Percentiles rank a stretch among this genome's conserved stretches.
Conservation (phyloP, 2,888 invertebrate genomes). For the Polietes domitor region DNA sequence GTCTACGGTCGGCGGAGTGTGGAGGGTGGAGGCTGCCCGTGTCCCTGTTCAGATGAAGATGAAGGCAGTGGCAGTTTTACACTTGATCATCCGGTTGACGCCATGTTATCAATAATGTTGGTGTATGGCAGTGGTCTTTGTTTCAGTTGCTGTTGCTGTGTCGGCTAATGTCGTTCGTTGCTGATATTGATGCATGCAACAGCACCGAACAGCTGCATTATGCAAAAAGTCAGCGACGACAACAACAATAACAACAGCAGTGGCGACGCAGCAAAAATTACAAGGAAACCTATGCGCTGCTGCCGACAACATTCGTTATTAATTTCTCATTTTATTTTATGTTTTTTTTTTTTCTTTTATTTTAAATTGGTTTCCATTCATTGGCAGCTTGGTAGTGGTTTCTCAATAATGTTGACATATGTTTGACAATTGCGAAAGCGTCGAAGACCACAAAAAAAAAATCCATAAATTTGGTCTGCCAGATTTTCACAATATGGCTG, state of each 20-base stretch:
- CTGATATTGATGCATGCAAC: constrained; percentile 56
- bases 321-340: constrained; percentile 16
- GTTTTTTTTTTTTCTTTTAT: too few relatives aligned
- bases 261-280: constrained; percentile 33
- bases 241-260: background rate
- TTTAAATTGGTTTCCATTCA: constrained; percentile 23
- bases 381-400: constrained; percentile 53
- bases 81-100: constrained; percentile 70
- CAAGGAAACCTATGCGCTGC: constrained; percentile 55
- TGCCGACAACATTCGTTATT: constrained; percentile 38
- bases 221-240: constrained; percentile 54
- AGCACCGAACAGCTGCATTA: constrained; percentile 65
- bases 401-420: constrained; percentile 65
- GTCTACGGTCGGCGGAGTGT: constrained; percentile 21
- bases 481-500: constrained; percentile 12
- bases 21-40: constrained; percentile 6
- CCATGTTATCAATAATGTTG: constrained; percentile 56
- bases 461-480: constrained; percentile 54
- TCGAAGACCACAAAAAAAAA: constrained; percentile 4
- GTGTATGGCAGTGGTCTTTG: background rate
- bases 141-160: background rate
- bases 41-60: constrained; percentile 20
- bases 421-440: constrained; percentile 63
- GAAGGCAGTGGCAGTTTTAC: constrained; percentile 62
- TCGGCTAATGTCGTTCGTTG: background rate